Conservation (phyloP, 2,888 invertebrate species). For the Mycogona germanica region DNA sequence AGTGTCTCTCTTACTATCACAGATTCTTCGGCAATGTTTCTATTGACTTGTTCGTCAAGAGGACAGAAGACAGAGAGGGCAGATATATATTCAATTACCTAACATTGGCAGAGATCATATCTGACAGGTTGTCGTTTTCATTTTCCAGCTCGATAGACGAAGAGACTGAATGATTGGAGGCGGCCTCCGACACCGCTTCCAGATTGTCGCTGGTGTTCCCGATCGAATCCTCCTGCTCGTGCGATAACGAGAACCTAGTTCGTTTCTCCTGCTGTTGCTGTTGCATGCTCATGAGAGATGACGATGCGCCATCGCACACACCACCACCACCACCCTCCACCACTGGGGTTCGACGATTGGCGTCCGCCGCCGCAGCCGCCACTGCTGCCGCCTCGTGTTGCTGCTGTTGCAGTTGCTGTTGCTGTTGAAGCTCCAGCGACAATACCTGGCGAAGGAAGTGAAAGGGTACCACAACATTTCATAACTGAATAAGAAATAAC, state of each 20-base stretch:
- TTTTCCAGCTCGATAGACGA: constrained; percentile 67
- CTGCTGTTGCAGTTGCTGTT: no score
- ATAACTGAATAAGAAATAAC: no score
- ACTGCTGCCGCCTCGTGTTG: no score
- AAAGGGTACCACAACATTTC: no score
- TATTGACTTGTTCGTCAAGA: no score
- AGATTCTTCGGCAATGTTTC: no score
- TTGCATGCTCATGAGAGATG: constrained; percentile 26
- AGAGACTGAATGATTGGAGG: constrained; percentile 88
- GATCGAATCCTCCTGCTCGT: constrained; percentile 73
- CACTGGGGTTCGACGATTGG: constrained; percentile 20
- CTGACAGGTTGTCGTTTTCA: constrained; percentile 81
- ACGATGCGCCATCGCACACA: constrained; percentile 17
- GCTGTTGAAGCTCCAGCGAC: constrained; percentile 32
- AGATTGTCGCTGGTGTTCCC: constrained; percentile 80
- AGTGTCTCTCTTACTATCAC: no score
- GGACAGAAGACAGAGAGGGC: no score
- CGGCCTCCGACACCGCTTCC: constrained; percentile 90
- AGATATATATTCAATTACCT: no score
- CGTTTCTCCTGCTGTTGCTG: constrained; percentile 38
- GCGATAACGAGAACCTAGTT: constrained; percentile 62
- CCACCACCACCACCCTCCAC: constrained; percentile 9
- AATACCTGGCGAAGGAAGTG: no score
- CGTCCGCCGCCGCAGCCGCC: no score
- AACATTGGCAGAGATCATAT: constrained; percentile 94